A percentile compares a stretch with the other conserved stretches of the same genome.
phyloP scores from a whole-genome alignment of 2,888 invertebrate genomes.

The Chrysolina haemoptera region DNA sequence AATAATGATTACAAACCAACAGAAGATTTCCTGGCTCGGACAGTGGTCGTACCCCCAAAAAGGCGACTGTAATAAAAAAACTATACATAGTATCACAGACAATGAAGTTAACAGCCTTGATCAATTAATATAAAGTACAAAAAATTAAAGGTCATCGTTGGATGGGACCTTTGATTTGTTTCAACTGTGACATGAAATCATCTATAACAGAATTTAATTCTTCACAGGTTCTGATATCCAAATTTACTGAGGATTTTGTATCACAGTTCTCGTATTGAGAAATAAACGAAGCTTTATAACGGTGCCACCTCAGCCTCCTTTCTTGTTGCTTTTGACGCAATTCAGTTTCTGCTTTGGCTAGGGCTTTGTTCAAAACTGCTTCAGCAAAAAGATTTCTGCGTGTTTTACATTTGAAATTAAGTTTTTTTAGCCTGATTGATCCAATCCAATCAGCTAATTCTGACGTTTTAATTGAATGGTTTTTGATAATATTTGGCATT shows the following conservation, averaged over 20 bases:
- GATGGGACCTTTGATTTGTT: conserved; percentile 72
- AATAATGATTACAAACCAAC: conserved; percentile 66
- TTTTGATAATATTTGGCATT: conserved; percentile 36
- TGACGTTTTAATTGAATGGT: conserved; percentile 69
- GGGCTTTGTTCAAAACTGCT: conserved; percentile 76
- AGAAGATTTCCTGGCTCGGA: conserved; percentile 54
- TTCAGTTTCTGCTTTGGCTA: conserved; percentile 75
- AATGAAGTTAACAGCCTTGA: conserved; percentile 55
- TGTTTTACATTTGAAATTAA: conserved; percentile 73
- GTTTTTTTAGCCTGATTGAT: conserved; percentile 76
- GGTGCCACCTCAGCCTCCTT: conserved; percentile 75
- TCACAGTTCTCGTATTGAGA: conserved; percentile 40
- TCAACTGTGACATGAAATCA: conserved; percentile 78
- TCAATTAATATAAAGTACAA: conserved; percentile 41
- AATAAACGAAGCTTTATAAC: conserved; percentile 56
- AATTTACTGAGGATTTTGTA: conserved; percentile 44
- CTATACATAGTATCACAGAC: conserved; percentile 68
- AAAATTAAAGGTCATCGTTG: conserved; percentile 64
- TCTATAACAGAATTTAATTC: conserved; percentile 76
- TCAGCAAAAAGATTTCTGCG: conserved; percentile 77
- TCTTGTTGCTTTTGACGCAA: conserved; percentile 76
- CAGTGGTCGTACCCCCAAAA: conserved; percentile 55
- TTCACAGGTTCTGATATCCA: conserved; percentile 65
- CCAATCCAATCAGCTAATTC: conserved; percentile 77
- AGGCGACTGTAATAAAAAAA: conserved; percentile 69